Conservation (phyloP, 2,113 vertebrate genomes). For the Hirundichthys speculiger region DNA sequence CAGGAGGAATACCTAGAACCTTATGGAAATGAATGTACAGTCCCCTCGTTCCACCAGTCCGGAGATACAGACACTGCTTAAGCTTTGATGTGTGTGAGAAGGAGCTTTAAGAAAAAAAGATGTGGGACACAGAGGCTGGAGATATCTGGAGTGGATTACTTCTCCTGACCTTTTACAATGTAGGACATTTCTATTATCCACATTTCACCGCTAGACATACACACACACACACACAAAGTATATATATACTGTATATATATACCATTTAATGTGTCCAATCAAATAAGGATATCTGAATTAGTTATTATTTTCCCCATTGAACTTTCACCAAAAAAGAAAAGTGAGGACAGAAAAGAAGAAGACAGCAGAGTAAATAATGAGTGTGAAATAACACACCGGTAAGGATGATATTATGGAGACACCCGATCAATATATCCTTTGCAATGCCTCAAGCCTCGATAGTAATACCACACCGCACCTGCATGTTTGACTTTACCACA, state of each 20-base stretch:
- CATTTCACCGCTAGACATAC: not conserved
- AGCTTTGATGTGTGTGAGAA: constrained; percentile 22
- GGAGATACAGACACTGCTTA: constrained; percentile 15
- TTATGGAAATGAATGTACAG: not conserved
- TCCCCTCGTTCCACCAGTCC: constrained; percentile 17
- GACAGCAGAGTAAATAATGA: no score
- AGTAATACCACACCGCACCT: constrained; percentile 12
- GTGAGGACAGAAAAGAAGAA: no score
- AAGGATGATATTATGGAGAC: no score
- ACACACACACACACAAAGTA: no score
- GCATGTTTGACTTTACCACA: constrained; percentile 16
- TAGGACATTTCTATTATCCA: not conserved
- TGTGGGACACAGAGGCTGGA: constrained; percentile 31
- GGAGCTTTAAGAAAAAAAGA: constrained; percentile 38
- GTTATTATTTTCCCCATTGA: no score
- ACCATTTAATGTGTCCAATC: no score
- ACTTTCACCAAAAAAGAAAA: no score
- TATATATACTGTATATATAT: no score
- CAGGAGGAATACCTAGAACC: constrained; percentile 1
- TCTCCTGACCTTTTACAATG: constrained; percentile 32
- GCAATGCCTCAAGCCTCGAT: not conserved
- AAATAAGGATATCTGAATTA: no score
- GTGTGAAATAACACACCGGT: no score
- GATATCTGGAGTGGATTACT: constrained; percentile 39
- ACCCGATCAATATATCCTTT: not conserved